A percentile compares a stretch with the other conserved stretches of the same genome.
These are phyloP conservation scores for Trichonephila inaurata DNA, from an alignment of 1,140 invertebrate species.

Conservation along the genomic window DNA sequence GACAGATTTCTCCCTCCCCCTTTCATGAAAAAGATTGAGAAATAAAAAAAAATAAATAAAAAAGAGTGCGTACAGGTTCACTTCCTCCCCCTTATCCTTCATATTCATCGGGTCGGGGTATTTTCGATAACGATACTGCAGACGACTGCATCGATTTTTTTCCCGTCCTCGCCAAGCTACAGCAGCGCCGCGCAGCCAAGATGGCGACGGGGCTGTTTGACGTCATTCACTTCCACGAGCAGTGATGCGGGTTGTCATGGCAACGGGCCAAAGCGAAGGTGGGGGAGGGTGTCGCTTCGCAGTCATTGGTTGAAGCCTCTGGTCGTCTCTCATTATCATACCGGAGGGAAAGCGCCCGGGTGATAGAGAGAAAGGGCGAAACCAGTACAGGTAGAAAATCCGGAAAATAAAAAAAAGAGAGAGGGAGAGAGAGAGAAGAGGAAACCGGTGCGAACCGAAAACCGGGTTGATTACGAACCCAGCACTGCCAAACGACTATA, in stretches of 20 bases:
- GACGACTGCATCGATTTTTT: conserved; percentile 73
- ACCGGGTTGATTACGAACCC: conserved; percentile 44
- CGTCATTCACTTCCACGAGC: conserved; percentile 61
- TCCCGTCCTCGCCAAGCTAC: conserved; percentile 26
- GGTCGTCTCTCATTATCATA: conserved; percentile 64
- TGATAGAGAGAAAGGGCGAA: conserved; percentile 18
- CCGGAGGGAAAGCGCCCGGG: conserved; percentile 59
- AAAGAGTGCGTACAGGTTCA: conserved; percentile 13
- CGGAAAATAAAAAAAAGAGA: not conserved
- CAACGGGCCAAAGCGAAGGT: conserved; percentile 31
- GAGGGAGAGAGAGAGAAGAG: conserved; percentile 11
- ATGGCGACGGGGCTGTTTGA: conserved; percentile 69
- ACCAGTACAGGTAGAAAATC: conserved; percentile 63
- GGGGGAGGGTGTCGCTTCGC: conserved; percentile 30
- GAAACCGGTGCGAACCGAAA: conserved; percentile 53
- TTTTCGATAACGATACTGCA: conserved; percentile 75
- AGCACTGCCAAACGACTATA: conserved; percentile 32
- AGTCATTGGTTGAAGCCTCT: conserved; percentile 16
- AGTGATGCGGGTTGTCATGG: conserved; percentile 73
- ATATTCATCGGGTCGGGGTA: conserved; percentile 36
- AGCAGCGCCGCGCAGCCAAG: conserved; percentile 69
- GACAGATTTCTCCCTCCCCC: conserved; percentile 2
- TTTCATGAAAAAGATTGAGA: too few species aligned
- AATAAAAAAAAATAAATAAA: too few species aligned
- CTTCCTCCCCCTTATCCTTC: conserved; percentile 43